A percentile compares a stretch with the other conserved stretches of the same genome.
phyloP scores from a whole-genome alignment of 2,797 vertebrate genomes.

The Channallabes apus region DNA sequence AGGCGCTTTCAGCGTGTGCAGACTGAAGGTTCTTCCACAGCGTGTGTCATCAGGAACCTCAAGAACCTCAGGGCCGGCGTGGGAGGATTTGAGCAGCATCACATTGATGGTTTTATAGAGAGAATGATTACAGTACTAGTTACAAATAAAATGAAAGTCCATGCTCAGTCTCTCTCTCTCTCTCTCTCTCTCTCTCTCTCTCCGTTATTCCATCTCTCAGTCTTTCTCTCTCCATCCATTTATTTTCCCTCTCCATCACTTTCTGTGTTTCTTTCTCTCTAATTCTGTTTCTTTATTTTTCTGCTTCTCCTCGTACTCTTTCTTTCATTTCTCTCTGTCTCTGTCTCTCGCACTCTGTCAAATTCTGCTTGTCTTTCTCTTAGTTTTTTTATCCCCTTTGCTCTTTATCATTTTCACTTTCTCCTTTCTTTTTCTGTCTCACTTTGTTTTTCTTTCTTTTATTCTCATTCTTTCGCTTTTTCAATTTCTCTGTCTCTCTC shows the following conservation, averaged over 20 bases:
- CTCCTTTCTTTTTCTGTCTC: constrained; percentile 8
- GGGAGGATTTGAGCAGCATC: not conserved
- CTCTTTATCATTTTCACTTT: constrained; percentile 6
- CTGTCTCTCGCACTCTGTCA: not conserved
- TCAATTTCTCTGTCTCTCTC: not conserved
- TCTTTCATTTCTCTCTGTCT: not conserved
- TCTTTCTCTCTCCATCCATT: not conserved
- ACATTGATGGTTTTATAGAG: not conserved
- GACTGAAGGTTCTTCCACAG: not conserved
- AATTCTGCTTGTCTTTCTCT: too few relatives aligned
- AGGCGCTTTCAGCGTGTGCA: not conserved
- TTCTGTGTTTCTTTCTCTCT: not conserved
- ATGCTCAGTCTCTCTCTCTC: not conserved
- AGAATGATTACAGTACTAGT: too few relatives aligned
- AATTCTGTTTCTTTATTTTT: not conserved
- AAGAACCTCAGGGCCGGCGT: not conserved
- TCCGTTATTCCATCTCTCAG: constrained; percentile 1
- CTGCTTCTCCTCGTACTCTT: not conserved
- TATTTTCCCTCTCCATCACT: too few relatives aligned
- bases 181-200: not conserved
- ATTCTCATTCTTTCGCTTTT: constrained; percentile 26
- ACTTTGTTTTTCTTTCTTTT: not conserved
- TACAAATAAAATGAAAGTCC: not conserved
- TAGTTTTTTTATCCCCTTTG: too few relatives aligned
- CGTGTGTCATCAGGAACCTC: not conserved